phyloP scores from a whole-genome alignment of 1,140 invertebrate species.

The Aphidius ervi region DNA sequence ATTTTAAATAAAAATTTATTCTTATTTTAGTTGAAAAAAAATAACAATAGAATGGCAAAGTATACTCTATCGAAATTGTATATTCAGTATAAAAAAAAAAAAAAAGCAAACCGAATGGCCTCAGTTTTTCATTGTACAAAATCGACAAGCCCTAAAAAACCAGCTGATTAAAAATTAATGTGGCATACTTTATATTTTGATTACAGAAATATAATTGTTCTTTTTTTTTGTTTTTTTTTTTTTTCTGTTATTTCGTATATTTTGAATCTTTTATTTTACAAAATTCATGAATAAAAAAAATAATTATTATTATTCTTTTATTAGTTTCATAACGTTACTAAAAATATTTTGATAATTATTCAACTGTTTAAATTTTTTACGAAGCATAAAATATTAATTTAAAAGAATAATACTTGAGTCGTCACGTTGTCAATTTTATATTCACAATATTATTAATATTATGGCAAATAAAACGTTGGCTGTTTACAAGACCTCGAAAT shows the following conservation, averaged over 20 bases:
- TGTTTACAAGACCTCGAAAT: conserved; percentile 3
- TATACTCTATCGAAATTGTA: background rate
- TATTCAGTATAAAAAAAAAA: conserved; percentile 2
- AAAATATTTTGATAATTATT: background rate
- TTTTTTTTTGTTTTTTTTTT: background rate
- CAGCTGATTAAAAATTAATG: conserved; percentile 29
- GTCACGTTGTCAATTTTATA: background rate
- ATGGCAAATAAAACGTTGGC: background rate
- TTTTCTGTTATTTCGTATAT: background rate
- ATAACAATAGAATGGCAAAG: conserved; percentile 4
- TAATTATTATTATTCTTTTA: too few species aligned
- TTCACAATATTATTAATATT: background rate
- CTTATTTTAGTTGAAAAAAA: background rate
- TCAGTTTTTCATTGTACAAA: conserved; percentile 24
- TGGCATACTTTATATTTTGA: conserved; percentile 16
- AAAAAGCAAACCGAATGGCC: conserved; percentile 25
- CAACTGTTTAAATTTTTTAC: background rate
- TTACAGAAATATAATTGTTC: conserved; percentile 23
- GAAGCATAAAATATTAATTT: too few species aligned
- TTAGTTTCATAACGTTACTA: background rate
- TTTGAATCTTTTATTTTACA: background rate
- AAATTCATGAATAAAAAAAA: background rate
- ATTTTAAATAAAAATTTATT: conserved; percentile 1
- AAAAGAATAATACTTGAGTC: background rate
- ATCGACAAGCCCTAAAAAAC: conserved; percentile 19